Conservation (phyloP, 2,113 vertebrate species). For the Urocitellus parryii region DNA sequence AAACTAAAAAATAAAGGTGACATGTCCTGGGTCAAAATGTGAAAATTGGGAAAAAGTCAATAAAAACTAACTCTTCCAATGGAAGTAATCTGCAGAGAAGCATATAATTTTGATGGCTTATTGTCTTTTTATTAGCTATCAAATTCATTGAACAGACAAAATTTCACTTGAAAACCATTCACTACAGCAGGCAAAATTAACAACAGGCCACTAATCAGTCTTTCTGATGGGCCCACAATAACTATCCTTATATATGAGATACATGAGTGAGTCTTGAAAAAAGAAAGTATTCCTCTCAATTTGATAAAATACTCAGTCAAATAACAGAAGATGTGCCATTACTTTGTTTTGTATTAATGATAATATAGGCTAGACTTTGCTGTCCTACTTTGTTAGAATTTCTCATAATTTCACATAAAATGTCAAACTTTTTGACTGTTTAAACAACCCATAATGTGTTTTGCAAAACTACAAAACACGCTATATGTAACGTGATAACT, state of each 20-base stretch:
- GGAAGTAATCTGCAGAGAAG: conserved; percentile 29
- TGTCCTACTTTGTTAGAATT: background rate
- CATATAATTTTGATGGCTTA: background rate
- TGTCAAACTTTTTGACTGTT: conserved; percentile 43
- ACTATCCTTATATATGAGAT: background rate
- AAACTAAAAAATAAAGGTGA: background rate
- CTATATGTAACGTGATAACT: conserved; percentile 39
- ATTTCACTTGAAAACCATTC: conserved; percentile 13
- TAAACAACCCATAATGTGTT: background rate
- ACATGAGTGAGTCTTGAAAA: background rate
- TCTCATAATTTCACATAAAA: conserved; percentile 36
- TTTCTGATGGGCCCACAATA: background rate
- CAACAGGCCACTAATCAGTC: background rate
- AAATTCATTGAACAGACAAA: conserved; percentile 65
- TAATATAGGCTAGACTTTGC: background rate
- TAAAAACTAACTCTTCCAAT: background rate
- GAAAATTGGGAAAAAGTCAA: fast-evolving
- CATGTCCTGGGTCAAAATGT: background rate
- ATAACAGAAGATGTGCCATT: conserved; percentile 17
- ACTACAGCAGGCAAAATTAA: conserved; percentile 46
- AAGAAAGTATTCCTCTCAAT: background rate
- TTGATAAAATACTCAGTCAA: background rate
- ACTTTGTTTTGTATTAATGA: background rate
- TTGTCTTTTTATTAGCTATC: conserved; percentile 62
- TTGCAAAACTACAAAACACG: conserved; percentile 58